Percentiles rank a stretch among this genome's conserved stretches.
Evolutionary conservation across 2,888 invertebrate genomes (phyloP).

Genomic region (Eilema sororculum): DNA sequence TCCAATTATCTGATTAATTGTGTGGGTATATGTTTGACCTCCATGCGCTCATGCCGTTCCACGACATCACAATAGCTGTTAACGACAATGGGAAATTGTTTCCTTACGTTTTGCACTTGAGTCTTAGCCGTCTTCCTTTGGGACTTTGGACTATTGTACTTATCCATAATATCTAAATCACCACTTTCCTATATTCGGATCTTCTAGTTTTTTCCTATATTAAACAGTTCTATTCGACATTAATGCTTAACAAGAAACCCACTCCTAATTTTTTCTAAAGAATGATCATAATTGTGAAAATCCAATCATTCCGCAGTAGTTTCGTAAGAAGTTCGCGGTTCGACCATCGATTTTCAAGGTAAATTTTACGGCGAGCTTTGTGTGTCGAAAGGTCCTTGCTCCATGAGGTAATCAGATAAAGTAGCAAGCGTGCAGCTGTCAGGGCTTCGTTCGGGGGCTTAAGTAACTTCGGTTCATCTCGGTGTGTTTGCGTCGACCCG

Average conservation of each 20-base stretch:
- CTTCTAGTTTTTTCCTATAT: neutral
- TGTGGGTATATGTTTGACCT: slow-evolving; percentile 74
- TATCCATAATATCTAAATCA: neutral
- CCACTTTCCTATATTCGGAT: neutral
- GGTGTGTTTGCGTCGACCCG: slow-evolving; percentile 49
- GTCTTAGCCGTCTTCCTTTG: slow-evolving; percentile 49
- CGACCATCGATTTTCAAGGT: slow-evolving; percentile 77
- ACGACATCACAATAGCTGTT: slow-evolving; percentile 70
- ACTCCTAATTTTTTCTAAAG: neutral
- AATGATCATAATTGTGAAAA: slow-evolving; percentile 32
- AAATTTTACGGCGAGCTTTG: slow-evolving; percentile 81
- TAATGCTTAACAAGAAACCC: neutral
- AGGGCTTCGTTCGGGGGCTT: slow-evolving; percentile 56
- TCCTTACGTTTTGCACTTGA: slow-evolving; percentile 62
- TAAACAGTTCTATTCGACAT: neutral
- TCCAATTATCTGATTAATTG: slow-evolving; percentile 72
- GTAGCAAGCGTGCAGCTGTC: slow-evolving; percentile 69
- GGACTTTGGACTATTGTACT: slow-evolving; percentile 36
- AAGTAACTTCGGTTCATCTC: slow-evolving; percentile 68
- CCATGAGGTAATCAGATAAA: slow-evolving; percentile 84
- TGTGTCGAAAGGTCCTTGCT: slow-evolving; percentile 84
- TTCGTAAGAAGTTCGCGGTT: slow-evolving; percentile 74
- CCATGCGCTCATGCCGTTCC: slow-evolving; percentile 62
- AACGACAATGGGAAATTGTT: slow-evolving; percentile 73
- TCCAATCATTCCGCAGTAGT: slow-evolving; percentile 29